Base-by-base conservation (phyloP, 2,888 invertebrate species). In the Malacosoma neustria region DNA sequence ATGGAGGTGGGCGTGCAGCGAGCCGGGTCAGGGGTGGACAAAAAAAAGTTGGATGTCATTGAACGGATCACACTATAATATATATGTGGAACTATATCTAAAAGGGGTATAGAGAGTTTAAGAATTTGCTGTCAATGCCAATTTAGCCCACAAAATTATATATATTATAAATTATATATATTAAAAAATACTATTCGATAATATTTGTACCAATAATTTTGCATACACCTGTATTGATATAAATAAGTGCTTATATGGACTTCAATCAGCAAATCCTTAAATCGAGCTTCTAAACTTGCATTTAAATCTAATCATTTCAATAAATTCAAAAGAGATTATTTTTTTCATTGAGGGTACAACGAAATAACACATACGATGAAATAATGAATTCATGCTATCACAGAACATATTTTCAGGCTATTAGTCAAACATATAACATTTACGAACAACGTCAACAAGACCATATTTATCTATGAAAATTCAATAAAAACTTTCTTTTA, bases 11-110 rank as follows among this genome's bases (percentile, higher is more conserved):
- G 69, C 77, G 86, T 84, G 85, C 84, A 64, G 84, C 85, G 61
- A 79, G 80, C 79, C 79, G 64, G 80, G 82, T 64, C 62, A 65
- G 70, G 75, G 73, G 67, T 63, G 75, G 71, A 70, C 65, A 76
- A 84, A 79, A 82, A 77, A 85, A 79, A 77, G 54, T 72, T 69
- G 81, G 81, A 82, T 79, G 76, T 84, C 81, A 84, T 80, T 82
- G 88, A 87, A 87, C 57, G 75, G 80, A 61, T 72, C 71, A 76
- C 69, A 72, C 75, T 77, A 77, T 56, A 54, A 61, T 69, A 60
- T 58, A 56, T 60, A 53, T 43, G 73, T 75, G 74, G 70, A 50
- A 54, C 75, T 81, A 82, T 63, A 45, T 60, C 76, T 79, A 79
- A 58, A 54, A 57, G 71, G 65, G 45, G 43, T 48, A 50, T 42